These are phyloP conservation scores for Sinella curviseta DNA, from an alignment of 1,140 invertebrate species.

Conservation along the genomic window DNA sequence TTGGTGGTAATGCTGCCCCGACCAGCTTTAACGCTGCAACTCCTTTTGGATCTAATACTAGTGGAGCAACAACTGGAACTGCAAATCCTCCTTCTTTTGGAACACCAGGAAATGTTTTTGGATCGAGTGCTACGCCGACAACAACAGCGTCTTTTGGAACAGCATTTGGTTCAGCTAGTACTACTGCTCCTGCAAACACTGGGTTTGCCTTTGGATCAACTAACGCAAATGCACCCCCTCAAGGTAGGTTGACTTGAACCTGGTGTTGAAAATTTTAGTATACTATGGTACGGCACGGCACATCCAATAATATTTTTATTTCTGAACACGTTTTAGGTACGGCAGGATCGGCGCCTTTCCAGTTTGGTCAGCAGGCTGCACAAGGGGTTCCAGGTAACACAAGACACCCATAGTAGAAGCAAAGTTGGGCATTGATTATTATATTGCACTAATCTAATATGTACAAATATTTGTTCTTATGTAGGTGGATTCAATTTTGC, in stretches of 20 bases:
- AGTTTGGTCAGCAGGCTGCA: slow-evolving; percentile 18
- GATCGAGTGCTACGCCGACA: not conserved
- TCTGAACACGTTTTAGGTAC: not conserved
- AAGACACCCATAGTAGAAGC: not conserved
- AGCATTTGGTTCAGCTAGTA: not conserved
- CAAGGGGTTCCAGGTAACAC: slow-evolving; percentile 3
- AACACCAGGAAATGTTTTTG: not conserved
- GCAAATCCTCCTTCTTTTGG: not conserved
- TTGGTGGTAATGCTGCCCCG: not conserved
- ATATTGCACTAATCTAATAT: not conserved
- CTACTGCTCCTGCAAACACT: not conserved
- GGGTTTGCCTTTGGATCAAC: not conserved
- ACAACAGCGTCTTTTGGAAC: not conserved
- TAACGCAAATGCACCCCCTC: not conserved
- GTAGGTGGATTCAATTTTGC: slow-evolving; percentile 34
- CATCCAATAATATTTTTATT: no score
- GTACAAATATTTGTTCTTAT: slow-evolving; percentile 22
- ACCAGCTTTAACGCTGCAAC: not conserved
- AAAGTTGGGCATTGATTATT: not conserved
- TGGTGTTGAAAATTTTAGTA: not conserved
- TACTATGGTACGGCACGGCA: not conserved
- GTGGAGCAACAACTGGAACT: not conserved
- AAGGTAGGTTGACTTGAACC: not conserved
- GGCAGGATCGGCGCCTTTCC: not conserved
- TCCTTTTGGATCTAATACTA: not conserved